Percentiles rank a stretch among this genome's conserved stretches.
phyloP scores from a whole-genome alignment of 2,888 invertebrate species.

The Tupiocoris notatus region DNA sequence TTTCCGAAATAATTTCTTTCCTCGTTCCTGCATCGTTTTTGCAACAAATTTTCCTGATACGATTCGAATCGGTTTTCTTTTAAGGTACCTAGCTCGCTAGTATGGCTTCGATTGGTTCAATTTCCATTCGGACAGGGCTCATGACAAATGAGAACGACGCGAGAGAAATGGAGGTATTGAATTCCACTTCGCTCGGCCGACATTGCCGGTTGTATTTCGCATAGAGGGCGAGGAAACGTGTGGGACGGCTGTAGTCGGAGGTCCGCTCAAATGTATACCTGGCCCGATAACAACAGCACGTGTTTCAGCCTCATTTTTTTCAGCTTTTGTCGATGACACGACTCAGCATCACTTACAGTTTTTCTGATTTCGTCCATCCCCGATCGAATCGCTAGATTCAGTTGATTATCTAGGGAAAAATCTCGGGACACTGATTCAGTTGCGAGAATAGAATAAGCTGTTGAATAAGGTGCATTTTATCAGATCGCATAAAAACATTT shows the following conservation, averaged over 20 bases:
- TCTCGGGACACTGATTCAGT: too few species aligned
- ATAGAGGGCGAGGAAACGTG: background rate
- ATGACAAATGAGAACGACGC: background rate
- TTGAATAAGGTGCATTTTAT: too few species aligned
- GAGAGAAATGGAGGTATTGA: background rate
- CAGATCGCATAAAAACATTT: too few species aligned
- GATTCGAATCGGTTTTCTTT: too few species aligned
- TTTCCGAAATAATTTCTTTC: too few species aligned
- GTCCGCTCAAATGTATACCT: background rate
- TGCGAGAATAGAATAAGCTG: too few species aligned
- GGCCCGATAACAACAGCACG: background rate
- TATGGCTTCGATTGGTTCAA: background rate
- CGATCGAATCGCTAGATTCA: too few species aligned
- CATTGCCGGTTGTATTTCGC: background rate
- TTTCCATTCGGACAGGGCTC: background rate
- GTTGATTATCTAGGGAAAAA: too few species aligned
- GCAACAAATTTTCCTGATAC: too few species aligned
- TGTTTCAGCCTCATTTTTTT: background rate
- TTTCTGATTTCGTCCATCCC: too few species aligned
- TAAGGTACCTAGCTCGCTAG: too few species aligned
- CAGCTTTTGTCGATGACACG: background rate
- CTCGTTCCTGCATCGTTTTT: too few species aligned
- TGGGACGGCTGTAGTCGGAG: background rate
- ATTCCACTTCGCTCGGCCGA: background rate
- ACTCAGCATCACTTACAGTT: background rate